A percentile compares a stretch with the other conserved stretches of the same genome.
Evolutionary conservation across 2,797 vertebrate species (phyloP).

Genomic region (Halcyon smyrnensis): DNA sequence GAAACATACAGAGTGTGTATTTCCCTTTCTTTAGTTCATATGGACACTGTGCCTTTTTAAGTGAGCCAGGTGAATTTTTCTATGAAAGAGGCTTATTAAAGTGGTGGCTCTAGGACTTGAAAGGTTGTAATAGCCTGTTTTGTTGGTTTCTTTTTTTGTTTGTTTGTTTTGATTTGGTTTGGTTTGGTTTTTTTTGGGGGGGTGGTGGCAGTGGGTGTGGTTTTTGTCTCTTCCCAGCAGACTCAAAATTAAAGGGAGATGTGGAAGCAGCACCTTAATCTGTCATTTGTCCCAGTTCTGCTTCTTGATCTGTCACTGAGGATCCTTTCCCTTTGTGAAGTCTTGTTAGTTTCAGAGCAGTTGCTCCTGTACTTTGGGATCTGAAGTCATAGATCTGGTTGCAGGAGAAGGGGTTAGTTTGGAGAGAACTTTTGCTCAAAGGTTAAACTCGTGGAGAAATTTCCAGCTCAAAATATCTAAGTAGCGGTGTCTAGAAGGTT

Average conservation of each 20-base stretch:
- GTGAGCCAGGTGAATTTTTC: not conserved
- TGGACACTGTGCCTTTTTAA: not conserved
- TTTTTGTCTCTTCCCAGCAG: not conserved
- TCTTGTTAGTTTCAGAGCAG: not conserved
- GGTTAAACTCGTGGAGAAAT: not conserved
- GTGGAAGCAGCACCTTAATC: not conserved
- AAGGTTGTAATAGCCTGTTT: not conserved
- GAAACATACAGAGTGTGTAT: not conserved
- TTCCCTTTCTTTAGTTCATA: not conserved
- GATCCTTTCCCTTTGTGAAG: not conserved
- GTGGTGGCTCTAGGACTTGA: not conserved
- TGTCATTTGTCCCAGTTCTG: not conserved
- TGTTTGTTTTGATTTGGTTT: not conserved
- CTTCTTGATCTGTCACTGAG: not conserved
- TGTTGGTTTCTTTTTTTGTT: not conserved
- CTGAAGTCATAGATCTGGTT: not conserved
- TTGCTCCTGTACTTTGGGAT: not conserved
- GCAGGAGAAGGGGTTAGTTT: not conserved
- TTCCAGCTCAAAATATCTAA: not conserved
- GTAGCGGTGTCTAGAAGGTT: not conserved
- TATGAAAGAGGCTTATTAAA: not conserved
- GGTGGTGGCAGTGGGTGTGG: not conserved
- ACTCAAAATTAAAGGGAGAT: not conserved
- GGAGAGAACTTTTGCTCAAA: not conserved
- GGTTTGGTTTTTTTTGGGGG: not conserved